Conservation (phyloP, 2,113 vertebrate genomes). For the Peromyscus californicus region DNA sequence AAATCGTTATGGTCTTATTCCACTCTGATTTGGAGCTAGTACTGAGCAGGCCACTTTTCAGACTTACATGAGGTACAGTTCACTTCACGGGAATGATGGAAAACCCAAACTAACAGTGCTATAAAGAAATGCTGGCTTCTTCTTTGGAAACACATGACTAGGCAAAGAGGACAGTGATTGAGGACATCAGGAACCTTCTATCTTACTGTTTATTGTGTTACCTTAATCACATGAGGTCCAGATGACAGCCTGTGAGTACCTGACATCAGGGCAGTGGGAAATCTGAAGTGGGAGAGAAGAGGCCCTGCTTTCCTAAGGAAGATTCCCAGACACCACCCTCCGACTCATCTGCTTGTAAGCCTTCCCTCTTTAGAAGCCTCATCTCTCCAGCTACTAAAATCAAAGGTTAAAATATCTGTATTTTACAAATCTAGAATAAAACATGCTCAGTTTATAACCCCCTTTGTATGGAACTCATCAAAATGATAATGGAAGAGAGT, state of each 20-base stretch:
- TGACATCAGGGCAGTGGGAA: neutral
- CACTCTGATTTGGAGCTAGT: neutral
- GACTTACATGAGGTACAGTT: neutral
- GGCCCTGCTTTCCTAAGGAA: neutral
- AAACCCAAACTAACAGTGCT: neutral
- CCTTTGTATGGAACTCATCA: neutral
- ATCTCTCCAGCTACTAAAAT: neutral
- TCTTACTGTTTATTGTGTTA: neutral
- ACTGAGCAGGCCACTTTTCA: neutral
- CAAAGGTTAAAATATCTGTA: neutral
- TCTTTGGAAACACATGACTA: neutral
- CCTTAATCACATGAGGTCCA: neutral
- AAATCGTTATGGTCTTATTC: too few species aligned
- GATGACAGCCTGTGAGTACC: neutral
- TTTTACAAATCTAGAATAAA: neutral
- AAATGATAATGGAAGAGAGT: neutral
- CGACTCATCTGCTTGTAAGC: neutral
- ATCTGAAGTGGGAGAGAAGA: neutral
- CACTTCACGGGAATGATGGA: neutral
- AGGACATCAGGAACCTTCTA: fast-evolving
- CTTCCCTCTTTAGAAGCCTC: neutral
- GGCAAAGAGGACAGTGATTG: too few species aligned
- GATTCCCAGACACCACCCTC: neutral
- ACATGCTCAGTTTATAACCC: neutral
- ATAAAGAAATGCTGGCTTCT: neutral